These are phyloP conservation scores for Acleris emargana DNA, from an alignment of 2,888 invertebrate genomes.

Conservation along the genomic window DNA sequence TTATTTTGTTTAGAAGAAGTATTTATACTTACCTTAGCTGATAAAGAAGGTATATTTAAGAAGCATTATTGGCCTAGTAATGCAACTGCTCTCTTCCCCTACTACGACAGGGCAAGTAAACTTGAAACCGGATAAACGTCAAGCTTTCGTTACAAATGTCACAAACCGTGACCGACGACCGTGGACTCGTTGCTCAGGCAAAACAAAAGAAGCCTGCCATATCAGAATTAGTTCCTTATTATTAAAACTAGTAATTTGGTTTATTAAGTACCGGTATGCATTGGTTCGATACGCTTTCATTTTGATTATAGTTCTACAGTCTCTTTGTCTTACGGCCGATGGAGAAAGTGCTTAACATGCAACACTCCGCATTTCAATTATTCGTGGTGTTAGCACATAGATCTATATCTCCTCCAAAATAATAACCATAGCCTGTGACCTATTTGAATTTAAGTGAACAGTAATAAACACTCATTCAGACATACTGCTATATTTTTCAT, in stretches of 20 bases:
- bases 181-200: constrained; percentile 55
- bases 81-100: too few species aligned
- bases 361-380: constrained; percentile 3
- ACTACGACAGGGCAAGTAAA: too few species aligned
- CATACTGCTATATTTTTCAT: too few species aligned
- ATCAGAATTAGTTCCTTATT: constrained; percentile 8
- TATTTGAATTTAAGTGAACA: too few species aligned
- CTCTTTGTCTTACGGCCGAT: constrained; percentile 7
- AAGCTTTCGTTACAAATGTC: constrained; percentile 41
- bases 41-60: too few species aligned
- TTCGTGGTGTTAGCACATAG: too few species aligned
- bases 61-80: too few species aligned
- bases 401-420: too few species aligned
- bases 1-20: too few species aligned
- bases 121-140: constrained; percentile 18
- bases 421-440: too few species aligned
- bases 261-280: not conserved
- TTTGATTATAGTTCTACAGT: constrained; percentile 6
- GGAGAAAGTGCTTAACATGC: constrained; percentile 17
- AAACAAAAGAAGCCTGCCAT: constrained; percentile 24
- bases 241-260: not conserved
- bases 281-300: constrained; percentile 21
- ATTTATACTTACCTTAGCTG: too few species aligned
- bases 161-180: constrained; percentile 54
- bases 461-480: too few species aligned